These are phyloP conservation scores for Merops nubicus DNA, from an alignment of 2,113 vertebrate genomes.

Conservation along the genomic window DNA sequence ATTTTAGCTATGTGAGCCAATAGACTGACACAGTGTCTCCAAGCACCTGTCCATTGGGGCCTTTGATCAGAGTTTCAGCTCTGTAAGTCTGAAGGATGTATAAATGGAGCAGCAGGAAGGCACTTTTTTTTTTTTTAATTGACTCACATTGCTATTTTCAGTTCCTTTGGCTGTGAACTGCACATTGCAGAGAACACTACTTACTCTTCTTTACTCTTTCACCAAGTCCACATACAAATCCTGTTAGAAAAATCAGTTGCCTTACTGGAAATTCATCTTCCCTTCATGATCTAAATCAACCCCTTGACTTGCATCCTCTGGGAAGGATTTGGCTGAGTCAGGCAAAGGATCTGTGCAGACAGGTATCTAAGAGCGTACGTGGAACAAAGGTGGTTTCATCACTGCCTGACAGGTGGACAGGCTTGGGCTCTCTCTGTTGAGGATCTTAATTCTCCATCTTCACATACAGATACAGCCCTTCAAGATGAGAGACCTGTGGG, in stretches of 20 bases:
- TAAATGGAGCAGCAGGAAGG: neutral
- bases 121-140: neutral
- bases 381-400: neutral
- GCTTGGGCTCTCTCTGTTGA: neutral
- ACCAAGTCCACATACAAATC: neutral
- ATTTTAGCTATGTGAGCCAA: neutral
- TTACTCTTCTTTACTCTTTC: neutral
- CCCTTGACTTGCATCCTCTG: neutral
- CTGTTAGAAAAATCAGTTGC: neutral
- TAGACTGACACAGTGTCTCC: neutral
- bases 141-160: neutral
- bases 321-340: neutral
- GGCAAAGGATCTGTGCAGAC: neutral
- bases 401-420: neutral
- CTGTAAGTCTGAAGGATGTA: neutral
- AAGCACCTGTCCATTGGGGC: neutral
- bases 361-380: neutral
- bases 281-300: neutral
- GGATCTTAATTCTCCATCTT: neutral
- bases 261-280: neutral
- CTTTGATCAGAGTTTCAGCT: neutral
- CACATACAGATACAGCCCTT: neutral
- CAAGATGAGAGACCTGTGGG: fast-evolving
- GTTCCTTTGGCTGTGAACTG: neutral
- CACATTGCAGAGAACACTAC: neutral